phyloP scores from a whole-genome alignment of 2,888 invertebrate species.

The Branchipolynoe longqiensis region DNA sequence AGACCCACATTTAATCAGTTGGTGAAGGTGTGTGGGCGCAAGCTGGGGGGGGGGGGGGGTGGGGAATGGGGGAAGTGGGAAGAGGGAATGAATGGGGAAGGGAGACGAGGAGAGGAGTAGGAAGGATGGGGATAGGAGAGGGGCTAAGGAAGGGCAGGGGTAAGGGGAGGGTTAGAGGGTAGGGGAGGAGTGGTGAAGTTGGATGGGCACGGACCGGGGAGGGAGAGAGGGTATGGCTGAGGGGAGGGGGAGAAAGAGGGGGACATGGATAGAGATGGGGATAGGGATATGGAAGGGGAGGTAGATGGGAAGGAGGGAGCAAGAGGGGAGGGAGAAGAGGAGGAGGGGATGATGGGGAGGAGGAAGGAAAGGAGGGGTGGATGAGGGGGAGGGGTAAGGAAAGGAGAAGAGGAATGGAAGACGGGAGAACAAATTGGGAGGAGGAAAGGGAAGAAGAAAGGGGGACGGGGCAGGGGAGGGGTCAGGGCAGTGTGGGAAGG shows the following conservation, averaged over 20 bases:
- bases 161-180: too few relatives aligned
- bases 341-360: background rate
- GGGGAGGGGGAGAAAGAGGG: background rate
- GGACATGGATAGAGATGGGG: background rate
- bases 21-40: too few relatives aligned
- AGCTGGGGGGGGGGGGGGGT: too few relatives aligned
- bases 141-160: too few relatives aligned
- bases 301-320: background rate
- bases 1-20: conserved; percentile 17
- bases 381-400: background rate
- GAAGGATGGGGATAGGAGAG: too few relatives aligned
- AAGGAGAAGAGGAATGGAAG: background rate
- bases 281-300: background rate
- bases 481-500: background rate
- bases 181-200: too few relatives aligned
- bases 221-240: background rate
- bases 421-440: background rate
- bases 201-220: too few relatives aligned
- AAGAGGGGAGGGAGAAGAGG: background rate
- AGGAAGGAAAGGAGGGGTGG: background rate
- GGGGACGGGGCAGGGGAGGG: background rate
- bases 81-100: too few relatives aligned
- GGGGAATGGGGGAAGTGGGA: too few relatives aligned
- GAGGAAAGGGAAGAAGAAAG: background rate
- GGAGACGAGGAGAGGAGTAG: too few relatives aligned